These are phyloP conservation scores for Aspidoscelis tigris DNA, from an alignment of 2,113 vertebrate genomes.

Conservation along the genomic window DNA sequence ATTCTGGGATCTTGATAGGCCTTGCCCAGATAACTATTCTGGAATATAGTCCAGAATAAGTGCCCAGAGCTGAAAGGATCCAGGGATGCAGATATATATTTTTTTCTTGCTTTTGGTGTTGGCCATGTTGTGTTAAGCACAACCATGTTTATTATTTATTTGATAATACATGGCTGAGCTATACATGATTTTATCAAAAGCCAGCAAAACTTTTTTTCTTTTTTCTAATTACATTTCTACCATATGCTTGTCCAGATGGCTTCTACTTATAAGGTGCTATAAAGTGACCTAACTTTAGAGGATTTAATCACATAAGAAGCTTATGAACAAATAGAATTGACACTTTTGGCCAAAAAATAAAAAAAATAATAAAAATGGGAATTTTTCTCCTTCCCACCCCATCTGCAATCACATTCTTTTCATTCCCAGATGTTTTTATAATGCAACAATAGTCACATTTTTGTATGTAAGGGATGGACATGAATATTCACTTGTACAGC, in stretches of 20 bases:
- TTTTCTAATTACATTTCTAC: conserved; percentile 72
- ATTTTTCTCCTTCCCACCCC: background rate
- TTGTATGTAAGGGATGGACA: too few species aligned
- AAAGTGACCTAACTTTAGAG: conserved; percentile 72
- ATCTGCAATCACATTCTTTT: conserved; percentile 20
- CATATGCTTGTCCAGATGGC: conserved; percentile 74
- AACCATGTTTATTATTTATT: conserved; percentile 56
- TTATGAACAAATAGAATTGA: conserved; percentile 62
- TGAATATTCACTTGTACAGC: too few species aligned
- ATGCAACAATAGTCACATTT: background rate
- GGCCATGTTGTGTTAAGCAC: background rate
- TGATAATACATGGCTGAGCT: conserved; percentile 68
- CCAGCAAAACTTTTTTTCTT: conserved; percentile 54
- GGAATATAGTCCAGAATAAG: too few species aligned
- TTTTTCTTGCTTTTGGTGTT: background rate
- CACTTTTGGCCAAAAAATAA: conserved; percentile 44
- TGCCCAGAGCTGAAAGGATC: too few species aligned
- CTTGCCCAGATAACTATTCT: too few species aligned
- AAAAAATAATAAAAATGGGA: conserved; percentile 8
- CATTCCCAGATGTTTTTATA: conserved; percentile 26
- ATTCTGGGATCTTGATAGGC: too few species aligned
- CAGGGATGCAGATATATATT: background rate
- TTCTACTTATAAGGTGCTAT: conserved; percentile 65
- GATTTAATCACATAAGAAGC: conserved; percentile 65
- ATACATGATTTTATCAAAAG: conserved; percentile 60